Evolutionary conservation across 2,113 vertebrate species (phyloP), one percentile per base, ranked within the genome.

Genomic region (Cinclus mexicanus): DNA sequence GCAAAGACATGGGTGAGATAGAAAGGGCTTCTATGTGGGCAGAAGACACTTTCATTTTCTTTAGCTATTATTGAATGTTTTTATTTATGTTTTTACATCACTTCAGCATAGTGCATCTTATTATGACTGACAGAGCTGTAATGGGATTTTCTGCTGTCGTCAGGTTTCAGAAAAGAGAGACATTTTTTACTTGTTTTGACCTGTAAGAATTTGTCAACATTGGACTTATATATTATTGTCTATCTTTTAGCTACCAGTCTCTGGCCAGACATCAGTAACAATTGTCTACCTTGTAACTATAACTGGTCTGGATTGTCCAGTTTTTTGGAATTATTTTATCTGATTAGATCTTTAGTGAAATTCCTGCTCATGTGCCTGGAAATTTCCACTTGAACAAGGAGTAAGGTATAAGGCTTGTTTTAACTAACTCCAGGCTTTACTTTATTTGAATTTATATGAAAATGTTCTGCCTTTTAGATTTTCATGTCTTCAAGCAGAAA

Each of bases 81-180:
- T 96, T 95, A 96, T 95, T 95, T 68, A 53, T 77, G 44, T 67
- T 97, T 97, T 96, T 83, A 64, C 81, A 92, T 88, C 55, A 47
- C 31, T 53, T 95, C 92, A 94, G 53, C 89, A 95, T 84, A 94
- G 94, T 70, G 44, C 37, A 88, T 56, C 37, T 92, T 82, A 94
- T 97, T 94, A 90, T 96, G 96, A 98, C 94, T 96, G 90, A 79
- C 93, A 96, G 67, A 31, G 33, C 35, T 67, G 53, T 86, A 96
- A 97, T 95, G 72, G 93, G 53, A 89, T 95, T 96, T 95, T 95
- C 96, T 95, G 88, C 71, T 96, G 47, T 64, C 90, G 44, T 94
- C 75, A 91, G 42, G 68, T 97, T 97, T 95, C 81, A 91, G 56
- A 89, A 94, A 91, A 97, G 93, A 85, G 26, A 64, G 60, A 75